Conservation (phyloP, 2,888 invertebrate genomes). For the Ophion obscuratus region DNA sequence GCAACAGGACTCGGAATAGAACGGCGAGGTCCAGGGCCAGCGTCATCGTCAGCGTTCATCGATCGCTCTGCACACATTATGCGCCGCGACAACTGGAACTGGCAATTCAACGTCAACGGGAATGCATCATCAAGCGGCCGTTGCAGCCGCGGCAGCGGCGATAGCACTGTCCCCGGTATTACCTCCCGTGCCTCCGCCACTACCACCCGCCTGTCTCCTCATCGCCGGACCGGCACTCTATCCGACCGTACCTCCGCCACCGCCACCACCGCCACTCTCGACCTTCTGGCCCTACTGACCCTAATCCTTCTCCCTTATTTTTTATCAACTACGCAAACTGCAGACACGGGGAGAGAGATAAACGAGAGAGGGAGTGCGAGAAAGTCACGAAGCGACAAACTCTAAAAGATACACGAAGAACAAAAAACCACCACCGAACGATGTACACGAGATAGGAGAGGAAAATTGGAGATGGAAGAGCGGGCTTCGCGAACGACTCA, state of each 20-base stretch:
- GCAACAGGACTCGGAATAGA: constrained; percentile 84
- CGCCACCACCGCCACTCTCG: constrained; percentile 76
- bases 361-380: background rate
- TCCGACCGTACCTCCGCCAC: constrained; percentile 80
- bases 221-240: constrained; percentile 81
- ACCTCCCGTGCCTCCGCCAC: constrained; percentile 80
- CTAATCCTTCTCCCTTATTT: constrained; percentile 35
- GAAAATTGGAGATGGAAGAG: background rate
- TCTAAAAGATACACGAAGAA: background rate
- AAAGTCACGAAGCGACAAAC: background rate
- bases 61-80: constrained; percentile 78
- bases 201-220: constrained; percentile 81
- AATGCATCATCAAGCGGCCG: constrained; percentile 71
- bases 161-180: constrained; percentile 83
- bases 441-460: constrained; percentile 8
- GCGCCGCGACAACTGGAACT: constrained; percentile 74
- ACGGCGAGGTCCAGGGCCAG: constrained; percentile 84
- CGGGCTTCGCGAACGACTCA: constrained; percentile 32
- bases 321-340: constrained; percentile 4
- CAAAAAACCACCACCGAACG: background rate
- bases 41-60: constrained; percentile 81
- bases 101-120: constrained; percentile 71
- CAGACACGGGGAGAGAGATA: constrained; percentile 1
- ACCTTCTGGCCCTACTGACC: constrained; percentile 82
- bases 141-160: constrained; percentile 75